A percentile compares a stretch with the other conserved stretches of the same genome.
Evolutionary conservation across 2,888 invertebrate species (phyloP).

Genomic region (Synanthedon vespiformis): DNA sequence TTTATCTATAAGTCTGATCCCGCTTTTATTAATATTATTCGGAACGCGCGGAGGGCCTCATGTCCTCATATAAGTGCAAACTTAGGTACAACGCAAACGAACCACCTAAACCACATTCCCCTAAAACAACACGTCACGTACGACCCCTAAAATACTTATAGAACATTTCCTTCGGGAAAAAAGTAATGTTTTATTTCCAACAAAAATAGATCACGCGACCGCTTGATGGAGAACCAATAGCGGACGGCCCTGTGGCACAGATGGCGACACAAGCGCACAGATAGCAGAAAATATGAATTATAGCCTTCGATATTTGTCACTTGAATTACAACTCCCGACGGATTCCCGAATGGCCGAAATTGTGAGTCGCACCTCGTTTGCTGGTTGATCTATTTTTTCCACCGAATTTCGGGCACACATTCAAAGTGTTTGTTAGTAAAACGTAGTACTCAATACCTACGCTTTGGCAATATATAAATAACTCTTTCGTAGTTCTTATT

Average conservation of each 20-base stretch:
- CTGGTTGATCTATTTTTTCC: slow-evolving; percentile 51
- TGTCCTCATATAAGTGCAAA: background rate
- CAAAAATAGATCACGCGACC: slow-evolving; percentile 66
- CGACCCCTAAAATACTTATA: slow-evolving; percentile 58
- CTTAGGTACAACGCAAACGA: slow-evolving; percentile 17
- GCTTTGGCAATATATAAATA: background rate
- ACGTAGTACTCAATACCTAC: background rate
- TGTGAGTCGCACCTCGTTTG: slow-evolving; percentile 60
- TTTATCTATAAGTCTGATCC: no score
- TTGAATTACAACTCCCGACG: slow-evolving; percentile 67
- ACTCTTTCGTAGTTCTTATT: background rate
- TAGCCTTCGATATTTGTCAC: slow-evolving; percentile 71
- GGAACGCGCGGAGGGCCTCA: slow-evolving; percentile 1
- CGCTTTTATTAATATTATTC: no score
- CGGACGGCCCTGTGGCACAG: slow-evolving; percentile 59
- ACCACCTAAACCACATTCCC: slow-evolving; percentile 26
- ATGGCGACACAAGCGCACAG: slow-evolving; percentile 63
- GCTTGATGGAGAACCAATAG: slow-evolving; percentile 68
- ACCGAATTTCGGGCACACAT: slow-evolving; percentile 23
- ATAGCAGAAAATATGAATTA: slow-evolving; percentile 69
- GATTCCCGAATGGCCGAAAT: slow-evolving; percentile 44
- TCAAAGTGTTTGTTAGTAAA: background rate
- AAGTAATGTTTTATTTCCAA: slow-evolving; percentile 63
- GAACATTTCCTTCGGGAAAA: slow-evolving; percentile 63
- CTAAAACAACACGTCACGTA: slow-evolving; percentile 47